phyloP scores from a whole-genome alignment of 2,797 vertebrate species.

The Remorina albescens region DNA sequence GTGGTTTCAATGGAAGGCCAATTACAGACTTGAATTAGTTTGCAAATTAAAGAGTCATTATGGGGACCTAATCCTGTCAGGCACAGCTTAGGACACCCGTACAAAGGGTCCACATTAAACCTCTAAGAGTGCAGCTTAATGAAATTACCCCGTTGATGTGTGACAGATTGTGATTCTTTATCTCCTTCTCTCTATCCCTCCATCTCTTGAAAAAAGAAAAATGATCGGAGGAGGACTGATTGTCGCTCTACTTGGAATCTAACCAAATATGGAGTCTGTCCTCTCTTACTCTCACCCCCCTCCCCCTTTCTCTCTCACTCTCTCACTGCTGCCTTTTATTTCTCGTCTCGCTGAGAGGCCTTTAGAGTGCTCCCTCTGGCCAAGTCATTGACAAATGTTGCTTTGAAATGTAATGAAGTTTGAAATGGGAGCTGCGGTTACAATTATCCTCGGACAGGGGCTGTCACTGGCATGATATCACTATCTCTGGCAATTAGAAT shows the following conservation, averaged over 20 bases:
- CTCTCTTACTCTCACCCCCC: slow-evolving; percentile 55
- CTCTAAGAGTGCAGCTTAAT: slow-evolving; percentile 80
- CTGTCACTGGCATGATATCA: slow-evolving; percentile 82
- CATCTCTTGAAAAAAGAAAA: slow-evolving; percentile 56
- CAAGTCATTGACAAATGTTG: slow-evolving; percentile 84
- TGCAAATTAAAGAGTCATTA: slow-evolving; percentile 98
- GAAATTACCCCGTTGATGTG: slow-evolving; percentile 74
- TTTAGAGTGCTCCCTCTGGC: slow-evolving; percentile 74
- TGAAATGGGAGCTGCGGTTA: slow-evolving; percentile 85
- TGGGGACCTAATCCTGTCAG: slow-evolving; percentile 95
- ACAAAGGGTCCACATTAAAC: slow-evolving; percentile 84
- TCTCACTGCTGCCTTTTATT: slow-evolving; percentile 54
- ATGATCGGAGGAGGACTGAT: slow-evolving; percentile 49
- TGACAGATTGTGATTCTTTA: slow-evolving; percentile 74
- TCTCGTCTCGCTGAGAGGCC: slow-evolving; percentile 66
- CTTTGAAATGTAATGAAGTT: slow-evolving; percentile 88
- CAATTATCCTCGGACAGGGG: slow-evolving; percentile 82
- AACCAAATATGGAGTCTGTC: slow-evolving; percentile 67
- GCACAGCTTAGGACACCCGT: slow-evolving; percentile 83
- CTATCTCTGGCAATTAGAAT: slow-evolving; percentile 81
- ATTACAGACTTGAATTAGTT: slow-evolving; percentile 98
- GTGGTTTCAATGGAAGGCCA: slow-evolving; percentile 96
- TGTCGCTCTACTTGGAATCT: slow-evolving; percentile 64
- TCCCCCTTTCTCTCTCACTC: slow-evolving; percentile 10
- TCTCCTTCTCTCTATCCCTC: slow-evolving; percentile 68